phyloP scores from a whole-genome alignment of 2,797 vertebrate genomes.

The Muscicapa striata region DNA sequence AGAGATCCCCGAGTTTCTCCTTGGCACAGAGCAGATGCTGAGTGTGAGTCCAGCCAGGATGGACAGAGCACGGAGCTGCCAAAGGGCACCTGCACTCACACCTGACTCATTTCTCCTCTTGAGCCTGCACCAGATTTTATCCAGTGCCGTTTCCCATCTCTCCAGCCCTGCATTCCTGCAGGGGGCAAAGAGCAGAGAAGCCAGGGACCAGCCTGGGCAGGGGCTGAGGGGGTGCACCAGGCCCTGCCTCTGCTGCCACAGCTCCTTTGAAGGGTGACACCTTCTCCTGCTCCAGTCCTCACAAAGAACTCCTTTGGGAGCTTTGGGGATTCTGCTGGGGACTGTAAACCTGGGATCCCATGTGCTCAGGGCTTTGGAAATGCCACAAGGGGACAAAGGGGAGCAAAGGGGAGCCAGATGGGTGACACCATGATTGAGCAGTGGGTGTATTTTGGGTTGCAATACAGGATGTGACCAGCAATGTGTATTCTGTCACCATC shows the following conservation, averaged over 20 bases:
- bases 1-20: background rate
- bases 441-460: background rate
- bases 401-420: background rate
- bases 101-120: background rate
- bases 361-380: background rate
- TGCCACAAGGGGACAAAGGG: background rate
- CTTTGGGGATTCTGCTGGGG: background rate
- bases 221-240: background rate
- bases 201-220: background rate
- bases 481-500: no score
- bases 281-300: background rate
- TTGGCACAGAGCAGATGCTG: background rate
- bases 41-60: accelerated
- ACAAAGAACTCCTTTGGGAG: background rate
- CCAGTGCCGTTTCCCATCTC: accelerated
- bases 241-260: background rate
- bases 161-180: background rate
- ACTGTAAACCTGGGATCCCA: background rate
- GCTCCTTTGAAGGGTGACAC: background rate
- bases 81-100: background rate
- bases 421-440: background rate
- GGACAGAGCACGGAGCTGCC: background rate
- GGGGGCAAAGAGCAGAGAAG: background rate
- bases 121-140: no score
- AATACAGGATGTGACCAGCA: no score